Percentiles rank a stretch among this genome's conserved stretches.
phyloP scores from a whole-genome alignment of 1,140 invertebrate species.

The Aphidius ervi region DNA sequence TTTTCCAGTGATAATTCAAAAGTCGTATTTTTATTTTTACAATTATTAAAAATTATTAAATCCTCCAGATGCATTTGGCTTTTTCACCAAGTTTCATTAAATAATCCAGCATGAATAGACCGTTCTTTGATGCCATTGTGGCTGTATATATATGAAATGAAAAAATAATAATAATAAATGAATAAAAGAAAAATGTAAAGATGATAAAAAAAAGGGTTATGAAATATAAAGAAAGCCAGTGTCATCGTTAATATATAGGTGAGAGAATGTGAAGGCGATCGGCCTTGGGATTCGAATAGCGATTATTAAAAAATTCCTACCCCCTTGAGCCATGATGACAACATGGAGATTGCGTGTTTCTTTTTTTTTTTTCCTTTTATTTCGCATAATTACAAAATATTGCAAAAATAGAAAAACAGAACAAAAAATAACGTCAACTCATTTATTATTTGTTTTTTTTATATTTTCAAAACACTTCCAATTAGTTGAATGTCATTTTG shows the following conservation, averaged over 20 bases:
- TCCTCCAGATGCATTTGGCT: neutral
- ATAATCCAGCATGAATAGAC: neutral
- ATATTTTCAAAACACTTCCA: neutral
- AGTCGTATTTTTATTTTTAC: neutral
- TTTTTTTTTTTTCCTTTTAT: neutral
- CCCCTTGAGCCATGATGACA: neutral
- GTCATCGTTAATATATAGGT: neutral
- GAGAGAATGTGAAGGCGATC: too few species aligned
- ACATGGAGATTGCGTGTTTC: neutral
- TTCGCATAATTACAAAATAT: too few species aligned
- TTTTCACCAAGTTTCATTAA: conserved; percentile 1
- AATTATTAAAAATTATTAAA: neutral
- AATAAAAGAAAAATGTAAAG: neutral
- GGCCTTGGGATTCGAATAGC: too few species aligned
- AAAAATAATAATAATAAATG: too few species aligned
- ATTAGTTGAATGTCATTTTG: neutral
- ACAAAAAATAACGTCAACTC: too few species aligned
- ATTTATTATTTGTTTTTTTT: too few species aligned
- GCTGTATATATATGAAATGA: neutral
- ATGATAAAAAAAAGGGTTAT: neutral
- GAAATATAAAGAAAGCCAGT: neutral
- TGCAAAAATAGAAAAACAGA: too few species aligned
- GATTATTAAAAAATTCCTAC: conserved; percentile 9
- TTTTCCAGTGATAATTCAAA: neutral
- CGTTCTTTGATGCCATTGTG: neutral